A percentile compares a stretch with the other conserved stretches of the same genome.
These are phyloP conservation scores for Diuraphis noxia DNA, from an alignment of 1,140 invertebrate genomes.

Conservation along the genomic window DNA sequence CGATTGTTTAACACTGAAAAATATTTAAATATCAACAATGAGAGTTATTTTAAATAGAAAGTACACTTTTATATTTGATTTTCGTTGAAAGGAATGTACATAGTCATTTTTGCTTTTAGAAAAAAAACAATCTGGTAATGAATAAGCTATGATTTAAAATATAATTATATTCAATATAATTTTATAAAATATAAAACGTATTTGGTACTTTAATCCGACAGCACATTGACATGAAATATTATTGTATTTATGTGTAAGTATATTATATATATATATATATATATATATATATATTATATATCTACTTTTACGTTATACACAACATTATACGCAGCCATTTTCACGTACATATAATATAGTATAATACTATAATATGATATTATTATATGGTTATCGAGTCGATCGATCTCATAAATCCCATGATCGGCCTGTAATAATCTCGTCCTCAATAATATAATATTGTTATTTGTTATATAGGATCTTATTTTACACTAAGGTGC, in stretches of 20 bases:
- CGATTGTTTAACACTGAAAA: background rate
- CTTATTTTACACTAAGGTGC: background rate
- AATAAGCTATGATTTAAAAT: too few species aligned
- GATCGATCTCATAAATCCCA: constrained; percentile 13
- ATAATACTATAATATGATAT: too few species aligned
- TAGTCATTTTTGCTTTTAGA: background rate
- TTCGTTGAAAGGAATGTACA: background rate
- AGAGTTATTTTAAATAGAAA: background rate
- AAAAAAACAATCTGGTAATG: too few species aligned
- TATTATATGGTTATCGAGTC: background rate
- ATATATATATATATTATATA: too few species aligned
- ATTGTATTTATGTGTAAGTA: background rate
- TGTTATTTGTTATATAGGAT: background rate
- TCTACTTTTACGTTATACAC: too few species aligned
- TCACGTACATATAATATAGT: background rate
- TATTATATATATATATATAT: background rate
- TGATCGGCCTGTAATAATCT: background rate
- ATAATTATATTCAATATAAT: background rate
- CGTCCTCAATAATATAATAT: background rate
- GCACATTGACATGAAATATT: background rate
- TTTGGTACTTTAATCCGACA: background rate
- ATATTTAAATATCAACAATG: background rate
- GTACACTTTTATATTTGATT: background rate
- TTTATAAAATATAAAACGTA: background rate
- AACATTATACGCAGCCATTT: background rate